Evolutionary conservation across 2,113 vertebrate species (phyloP), one percentile per base, ranked within the genome.

Genomic region (Gadus macrocephalus): DNA sequence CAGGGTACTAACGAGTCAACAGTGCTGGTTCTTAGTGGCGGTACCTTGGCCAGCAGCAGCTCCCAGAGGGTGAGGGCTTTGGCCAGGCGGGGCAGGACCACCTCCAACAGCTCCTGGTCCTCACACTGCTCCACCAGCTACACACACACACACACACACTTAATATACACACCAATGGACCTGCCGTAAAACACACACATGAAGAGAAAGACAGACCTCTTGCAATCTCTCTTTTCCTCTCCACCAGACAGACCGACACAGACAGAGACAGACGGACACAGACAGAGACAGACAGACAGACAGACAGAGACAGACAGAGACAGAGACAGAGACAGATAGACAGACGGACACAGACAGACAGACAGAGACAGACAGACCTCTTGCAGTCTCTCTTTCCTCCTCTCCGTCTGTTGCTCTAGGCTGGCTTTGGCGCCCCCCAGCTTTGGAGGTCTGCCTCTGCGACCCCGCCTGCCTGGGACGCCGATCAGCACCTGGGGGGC

Each of bases 11-110:
- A 42, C 2, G 25, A 25, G 25, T 25, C 25, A 1, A 3, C 2
- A 3, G 25, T 25, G 25, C 25, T 25, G 25, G 25, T 25, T 25
- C 25, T 25, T 3, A 25, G 25, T 25, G 25, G 8, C 55, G 22
- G 35, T 86, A 95, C 97, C 96, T 97, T 98, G 80, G 92, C 92
- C 75, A 98, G 86, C 28, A 98, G 91, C 80, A 98, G 95, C 71
- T 99, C 96, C 89, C 91, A 97, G 2, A 98, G 87, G 7, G 93
- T 96, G 82, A 96, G 86, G 7, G 92, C 90, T 76, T 92, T 93
- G 27, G 94, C 91, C 70, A 98, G 82, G 71, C 84, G 93, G 74
- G 96, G 96, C 64, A 96, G 92, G 62, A 93, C 94, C n/a, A 94
- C 69, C 60, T 96, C 95, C 90, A 95, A 91, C 66, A 98, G 90